Evolutionary conservation across 2,888 invertebrate genomes (phyloP), one percentile per base, ranked within the genome.

Genomic region (Cryptus viduatorius): DNA sequence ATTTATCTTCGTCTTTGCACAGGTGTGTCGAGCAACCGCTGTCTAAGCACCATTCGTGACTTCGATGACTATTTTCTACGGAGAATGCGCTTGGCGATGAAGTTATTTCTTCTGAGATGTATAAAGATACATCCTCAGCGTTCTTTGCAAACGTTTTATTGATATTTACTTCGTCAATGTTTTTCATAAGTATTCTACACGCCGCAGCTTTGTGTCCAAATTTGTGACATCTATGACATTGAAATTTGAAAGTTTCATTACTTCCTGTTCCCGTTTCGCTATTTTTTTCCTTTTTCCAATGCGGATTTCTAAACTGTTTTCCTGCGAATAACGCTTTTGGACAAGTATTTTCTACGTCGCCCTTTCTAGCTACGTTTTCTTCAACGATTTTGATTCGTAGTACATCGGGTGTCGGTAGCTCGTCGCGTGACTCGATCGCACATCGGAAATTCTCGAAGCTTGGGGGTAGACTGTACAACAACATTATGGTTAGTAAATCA

Each of bases 401-500:
- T 0, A n/a, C 37, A 7, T 88, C 87, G 1, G 86, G 83, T 0
- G 48, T 19, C 1, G 88, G 88, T 4, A 88, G 56, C 4, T 82
- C 81, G 46, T 88, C 88, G 4, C 86, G 84, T 16, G 84, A 82
- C 53, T 86, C 80, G 1, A 87, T 86, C 0, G 86, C 88, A 37
- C 79, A 73, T 8, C 86, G 16, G 19, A 86, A 84, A 37, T 82
- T 85, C 4, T 83, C 85, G 37, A 61, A 84, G 16, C 16, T 59
- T 12, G n/a, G 4, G 2, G 78, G 67, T 42, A 71, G 19, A 42
- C 73, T 72, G 67, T 78, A 16, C 48, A 79, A 46, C 8, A 93
- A 59, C 82, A 93, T 88, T 10, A 93, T 91, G 0, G 90, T 83
- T 12, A 92, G 81, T 19, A 92, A 73, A 19, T 93, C 92, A 10